phyloP scores from a whole-genome alignment of 2,888 invertebrate genomes.

The Timandra comae region DNA sequence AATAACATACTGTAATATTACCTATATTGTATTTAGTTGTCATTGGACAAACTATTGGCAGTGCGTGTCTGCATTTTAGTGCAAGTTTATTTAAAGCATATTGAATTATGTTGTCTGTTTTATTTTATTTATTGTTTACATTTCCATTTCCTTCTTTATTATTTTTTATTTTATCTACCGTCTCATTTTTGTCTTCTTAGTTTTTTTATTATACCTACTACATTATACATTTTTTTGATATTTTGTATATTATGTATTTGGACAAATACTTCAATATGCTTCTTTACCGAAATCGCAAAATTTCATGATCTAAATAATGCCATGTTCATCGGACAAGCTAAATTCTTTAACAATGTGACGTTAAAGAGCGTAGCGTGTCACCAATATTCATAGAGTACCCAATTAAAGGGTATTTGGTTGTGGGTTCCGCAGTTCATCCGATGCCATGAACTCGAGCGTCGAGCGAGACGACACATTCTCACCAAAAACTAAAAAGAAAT shows the following conservation, averaged over 20 bases:
- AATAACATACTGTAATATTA: slow-evolving; percentile 42
- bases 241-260: too few relatives aligned
- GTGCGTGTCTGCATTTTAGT: slow-evolving; percentile 78
- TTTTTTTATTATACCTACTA: slow-evolving; percentile 11
- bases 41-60: slow-evolving; percentile 61
- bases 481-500: slow-evolving; percentile 77
- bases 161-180: too few relatives aligned
- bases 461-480: slow-evolving; percentile 72
- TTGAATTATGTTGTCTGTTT: slow-evolving; percentile 49
- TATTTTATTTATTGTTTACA: slow-evolving; percentile 10
- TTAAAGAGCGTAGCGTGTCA: slow-evolving; percentile 48
- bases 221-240: slow-evolving; percentile 6
- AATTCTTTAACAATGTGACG: slow-evolving; percentile 30
- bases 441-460: slow-evolving; percentile 70
- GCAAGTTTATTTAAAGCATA: slow-evolving; percentile 74
- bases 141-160: slow-evolving; percentile 8
- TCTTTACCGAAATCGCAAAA: slow-evolving; percentile 53
- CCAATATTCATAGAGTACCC: slow-evolving; percentile 52
- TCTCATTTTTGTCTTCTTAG: too few relatives aligned
- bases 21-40: slow-evolving; percentile 48
- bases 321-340: slow-evolving; percentile 51
- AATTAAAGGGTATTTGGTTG: slow-evolving; percentile 73
- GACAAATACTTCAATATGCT: slow-evolving; percentile 72
- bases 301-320: slow-evolving; percentile 51
- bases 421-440: slow-evolving; percentile 74